A percentile compares a stretch with the other conserved stretches of the same genome.
Conservation (phyloP, 2,888 invertebrate genomes). For the Adelognathus sp. region DNA sequence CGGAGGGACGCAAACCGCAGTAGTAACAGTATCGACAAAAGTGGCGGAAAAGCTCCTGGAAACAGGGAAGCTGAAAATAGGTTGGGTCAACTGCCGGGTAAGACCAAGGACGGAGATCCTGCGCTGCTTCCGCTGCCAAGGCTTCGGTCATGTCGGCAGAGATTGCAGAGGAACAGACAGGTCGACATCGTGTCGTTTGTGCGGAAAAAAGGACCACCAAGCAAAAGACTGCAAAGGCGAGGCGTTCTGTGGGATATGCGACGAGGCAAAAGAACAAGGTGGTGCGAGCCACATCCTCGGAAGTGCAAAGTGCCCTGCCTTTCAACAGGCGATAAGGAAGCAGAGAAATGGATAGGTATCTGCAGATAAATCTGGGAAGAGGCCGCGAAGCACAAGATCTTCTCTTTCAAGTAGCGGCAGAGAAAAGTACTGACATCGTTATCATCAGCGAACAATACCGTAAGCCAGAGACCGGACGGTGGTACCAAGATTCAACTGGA, state of each 20-base stretch:
- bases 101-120: constrained; percentile 27
- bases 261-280: background rate
- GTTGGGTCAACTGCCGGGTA: constrained; percentile 57
- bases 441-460: constrained; percentile 28
- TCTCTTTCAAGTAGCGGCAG: constrained; percentile 23
- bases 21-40: background rate
- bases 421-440: constrained; percentile 14
- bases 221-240: constrained; percentile 35
- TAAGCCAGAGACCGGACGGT: background rate
- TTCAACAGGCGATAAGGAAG: constrained; percentile 18
- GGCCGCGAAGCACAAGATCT: constrained; percentile 50
- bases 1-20: background rate
- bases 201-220: constrained; percentile 52
- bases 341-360: constrained; percentile 27
- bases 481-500: constrained; percentile 24
- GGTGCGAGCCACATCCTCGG: constrained; percentile 28
- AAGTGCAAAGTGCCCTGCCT: constrained; percentile 22
- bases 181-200: constrained; percentile 41
- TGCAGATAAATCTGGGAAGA: constrained; percentile 57
- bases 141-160: constrained; percentile 8
- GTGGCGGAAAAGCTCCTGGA: background rate
- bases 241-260: constrained; percentile 48
- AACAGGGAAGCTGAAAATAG: constrained; percentile 28
- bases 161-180: constrained; percentile 47
- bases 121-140: constrained; percentile 32